Evolutionary conservation across 1,140 invertebrate genomes (phyloP).

Genomic region (Phortica variegata): DNA sequence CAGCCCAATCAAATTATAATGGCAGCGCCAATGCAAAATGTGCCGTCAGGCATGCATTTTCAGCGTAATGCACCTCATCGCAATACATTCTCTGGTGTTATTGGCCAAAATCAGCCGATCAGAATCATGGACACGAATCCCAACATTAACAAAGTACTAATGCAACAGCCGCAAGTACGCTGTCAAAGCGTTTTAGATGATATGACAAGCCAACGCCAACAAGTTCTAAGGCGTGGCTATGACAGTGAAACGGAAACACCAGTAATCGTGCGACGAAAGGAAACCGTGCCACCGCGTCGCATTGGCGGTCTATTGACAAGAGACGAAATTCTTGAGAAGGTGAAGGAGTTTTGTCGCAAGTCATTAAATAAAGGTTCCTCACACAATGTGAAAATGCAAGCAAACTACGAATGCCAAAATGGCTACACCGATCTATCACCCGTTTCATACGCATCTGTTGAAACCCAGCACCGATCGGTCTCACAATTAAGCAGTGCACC

Average conservation of each 20-base stretch:
- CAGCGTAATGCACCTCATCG: slow-evolving; percentile 42
- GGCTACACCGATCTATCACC: slow-evolving; percentile 39
- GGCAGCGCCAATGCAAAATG: slow-evolving; percentile 6
- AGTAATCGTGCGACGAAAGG: slow-evolving; percentile 34
- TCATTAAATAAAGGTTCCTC: slow-evolving; percentile 38
- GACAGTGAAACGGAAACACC: slow-evolving; percentile 40
- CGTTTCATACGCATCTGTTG: slow-evolving; percentile 49
- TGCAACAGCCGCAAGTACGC: slow-evolving; percentile 21
- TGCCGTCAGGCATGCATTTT: slow-evolving; percentile 20
- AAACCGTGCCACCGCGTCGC: slow-evolving; percentile 17
- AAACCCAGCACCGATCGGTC: slow-evolving; percentile 21
- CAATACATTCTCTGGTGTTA: slow-evolving; percentile 42
- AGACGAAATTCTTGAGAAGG: slow-evolving; percentile 52
- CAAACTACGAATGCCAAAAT: slow-evolving; percentile 29
- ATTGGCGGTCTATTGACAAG: slow-evolving; percentile 44
- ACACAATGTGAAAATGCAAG: slow-evolving; percentile 23
- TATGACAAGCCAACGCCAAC: slow-evolving; percentile 15
- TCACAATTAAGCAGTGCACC: slow-evolving; percentile 28
- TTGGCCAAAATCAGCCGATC: slow-evolving; percentile 27
- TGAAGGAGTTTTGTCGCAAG: slow-evolving; percentile 53
- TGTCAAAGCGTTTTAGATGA: slow-evolving; percentile 48
- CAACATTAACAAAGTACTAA: not conserved
- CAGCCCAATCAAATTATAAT: slow-evolving; percentile 16
- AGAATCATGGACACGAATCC: slow-evolving; percentile 16
- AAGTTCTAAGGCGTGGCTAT: slow-evolving; percentile 20